A percentile compares a stretch with the other conserved stretches of the same genome.
phyloP scores from a whole-genome alignment of 2,113 vertebrate genomes.

The Donacobius atricapilla region DNA sequence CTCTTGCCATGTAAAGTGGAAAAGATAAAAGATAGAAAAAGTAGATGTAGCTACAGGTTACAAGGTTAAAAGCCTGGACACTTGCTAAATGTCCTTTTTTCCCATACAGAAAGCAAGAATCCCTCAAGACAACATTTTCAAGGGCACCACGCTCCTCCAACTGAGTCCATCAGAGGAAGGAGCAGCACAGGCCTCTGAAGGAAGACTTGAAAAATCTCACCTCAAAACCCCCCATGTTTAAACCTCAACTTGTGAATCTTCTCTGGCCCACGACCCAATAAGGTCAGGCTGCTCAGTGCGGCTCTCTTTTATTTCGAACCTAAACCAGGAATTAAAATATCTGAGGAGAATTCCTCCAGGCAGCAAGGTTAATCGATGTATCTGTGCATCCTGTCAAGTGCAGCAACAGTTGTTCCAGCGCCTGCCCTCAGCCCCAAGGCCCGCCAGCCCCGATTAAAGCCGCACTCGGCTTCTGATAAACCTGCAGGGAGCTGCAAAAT shows the following conservation, averaged over 20 bases:
- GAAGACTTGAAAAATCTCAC: background rate
- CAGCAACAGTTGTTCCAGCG: background rate
- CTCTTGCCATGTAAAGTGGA: background rate
- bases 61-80: background rate
- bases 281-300: background rate
- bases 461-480: background rate
- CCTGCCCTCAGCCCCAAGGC: background rate
- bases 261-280: background rate
- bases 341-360: background rate
- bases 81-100: background rate
- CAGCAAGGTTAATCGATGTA: conserved; percentile 49
- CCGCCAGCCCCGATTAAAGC: background rate
- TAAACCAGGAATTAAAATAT: background rate
- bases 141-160: background rate
- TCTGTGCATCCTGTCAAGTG: background rate
- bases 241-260: background rate
- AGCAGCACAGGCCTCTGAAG: background rate
- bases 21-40: background rate
- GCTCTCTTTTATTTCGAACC: background rate
- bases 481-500: conserved; percentile 19
- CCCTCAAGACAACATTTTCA: background rate
- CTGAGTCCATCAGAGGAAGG: background rate
- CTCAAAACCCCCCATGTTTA: background rate
- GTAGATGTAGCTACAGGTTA: background rate
- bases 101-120: background rate